Conservation (phyloP, 2,888 invertebrate genomes). For the Stegophylla sp. region DNA sequence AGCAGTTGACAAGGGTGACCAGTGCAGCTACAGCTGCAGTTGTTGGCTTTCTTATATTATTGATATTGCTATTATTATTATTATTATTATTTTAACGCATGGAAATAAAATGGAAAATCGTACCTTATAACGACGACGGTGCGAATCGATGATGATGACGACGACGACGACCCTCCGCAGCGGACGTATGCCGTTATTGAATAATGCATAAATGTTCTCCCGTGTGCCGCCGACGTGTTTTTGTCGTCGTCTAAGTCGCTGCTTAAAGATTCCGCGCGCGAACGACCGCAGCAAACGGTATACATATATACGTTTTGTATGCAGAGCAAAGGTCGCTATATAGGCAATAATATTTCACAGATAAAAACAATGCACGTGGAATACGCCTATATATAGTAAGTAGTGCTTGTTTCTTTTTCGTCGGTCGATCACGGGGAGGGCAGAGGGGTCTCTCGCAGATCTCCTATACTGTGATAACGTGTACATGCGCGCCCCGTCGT, state of each 20-base stretch:
- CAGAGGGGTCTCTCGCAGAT: too few species aligned
- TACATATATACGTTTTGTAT: neutral
- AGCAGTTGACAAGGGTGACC: neutral
- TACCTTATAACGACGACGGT: neutral
- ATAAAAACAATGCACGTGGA: conserved; percentile 6
- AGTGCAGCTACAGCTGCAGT: neutral
- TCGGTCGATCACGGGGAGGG: conserved; percentile 4
- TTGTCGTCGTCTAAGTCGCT: neutral
- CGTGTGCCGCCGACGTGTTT: neutral
- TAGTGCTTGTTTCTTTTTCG: neutral
- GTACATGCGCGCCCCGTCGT: neutral
- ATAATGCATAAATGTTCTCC: conserved; percentile 27
- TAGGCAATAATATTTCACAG: conserved; percentile 23
- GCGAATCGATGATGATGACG: neutral
- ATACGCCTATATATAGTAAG: neutral
- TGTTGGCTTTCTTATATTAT: neutral
- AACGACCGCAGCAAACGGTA: neutral
- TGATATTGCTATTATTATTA: neutral
- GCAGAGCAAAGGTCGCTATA: neutral
- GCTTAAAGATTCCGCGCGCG: conserved; percentile 40
- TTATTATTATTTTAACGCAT: conserved; percentile 23
- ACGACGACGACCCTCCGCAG: conserved; percentile 9
- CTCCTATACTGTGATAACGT: too few species aligned
- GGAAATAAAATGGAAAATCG: neutral
- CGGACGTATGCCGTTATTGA: conserved; percentile 22